Evolutionary conservation across 92 coral and sea anemone species (phyloP).

Genomic region (Umimayanthus kanabou): DNA sequence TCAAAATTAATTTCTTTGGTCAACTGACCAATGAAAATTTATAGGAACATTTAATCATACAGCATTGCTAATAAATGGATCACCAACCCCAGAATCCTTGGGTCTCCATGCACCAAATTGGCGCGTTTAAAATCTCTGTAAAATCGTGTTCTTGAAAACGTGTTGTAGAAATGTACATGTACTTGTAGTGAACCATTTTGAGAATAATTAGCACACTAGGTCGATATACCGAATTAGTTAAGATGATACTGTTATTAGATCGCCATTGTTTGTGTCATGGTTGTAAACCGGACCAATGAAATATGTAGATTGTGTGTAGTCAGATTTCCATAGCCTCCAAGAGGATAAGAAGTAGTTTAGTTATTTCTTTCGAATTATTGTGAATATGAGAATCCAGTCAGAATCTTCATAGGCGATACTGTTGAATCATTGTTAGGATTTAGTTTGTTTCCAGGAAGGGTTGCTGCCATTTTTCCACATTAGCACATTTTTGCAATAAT

Average conservation of each 20-base stretch:
- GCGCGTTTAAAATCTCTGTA: no score
- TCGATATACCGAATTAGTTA: background rate
- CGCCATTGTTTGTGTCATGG: background rate
- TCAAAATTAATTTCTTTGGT: background rate
- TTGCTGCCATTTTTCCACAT: background rate
- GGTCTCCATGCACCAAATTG: no score
- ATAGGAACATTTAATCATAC: no score
- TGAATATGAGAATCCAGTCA: background rate
- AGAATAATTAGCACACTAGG: background rate
- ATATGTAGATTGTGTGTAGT: background rate
- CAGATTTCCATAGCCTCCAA: constrained; percentile 9
- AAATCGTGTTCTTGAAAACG: background rate
- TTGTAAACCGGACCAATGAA: constrained; percentile 13
- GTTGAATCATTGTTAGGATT: background rate
- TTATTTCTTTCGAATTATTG: background rate
- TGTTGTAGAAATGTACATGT: background rate
- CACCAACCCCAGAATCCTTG: no score
- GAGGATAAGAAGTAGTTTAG: constrained; percentile 15
- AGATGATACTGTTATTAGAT: background rate
- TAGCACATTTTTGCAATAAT: no score
- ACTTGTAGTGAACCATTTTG: background rate
- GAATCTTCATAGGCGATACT: background rate
- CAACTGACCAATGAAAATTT: no score
- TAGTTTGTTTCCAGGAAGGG: background rate
- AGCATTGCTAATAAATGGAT: no score